phyloP scores from a whole-genome alignment of 2,113 vertebrate species.

The Perognathus longimembris region DNA sequence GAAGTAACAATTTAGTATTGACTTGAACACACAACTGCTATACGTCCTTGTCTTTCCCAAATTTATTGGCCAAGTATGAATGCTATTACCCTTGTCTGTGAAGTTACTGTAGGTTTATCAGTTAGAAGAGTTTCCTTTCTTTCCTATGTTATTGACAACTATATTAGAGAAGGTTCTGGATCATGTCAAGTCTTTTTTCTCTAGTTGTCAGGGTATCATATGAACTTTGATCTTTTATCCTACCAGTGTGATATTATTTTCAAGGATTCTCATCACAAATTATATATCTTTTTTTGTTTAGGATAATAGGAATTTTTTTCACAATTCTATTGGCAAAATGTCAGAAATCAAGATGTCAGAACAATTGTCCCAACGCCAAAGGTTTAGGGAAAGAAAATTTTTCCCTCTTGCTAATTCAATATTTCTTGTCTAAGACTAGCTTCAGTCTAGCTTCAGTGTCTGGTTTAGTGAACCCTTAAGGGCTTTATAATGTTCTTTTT shows the following conservation, averaged over 20 bases:
- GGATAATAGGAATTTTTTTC: background rate
- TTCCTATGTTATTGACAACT: too few relatives aligned
- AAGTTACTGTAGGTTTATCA: too few relatives aligned
- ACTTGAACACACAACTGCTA: background rate
- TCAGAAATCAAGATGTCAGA: background rate
- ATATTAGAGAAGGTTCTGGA: too few relatives aligned
- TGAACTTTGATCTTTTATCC: background rate
- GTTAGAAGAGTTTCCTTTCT: background rate
- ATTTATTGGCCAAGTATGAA: too few relatives aligned
- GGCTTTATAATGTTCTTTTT: background rate
- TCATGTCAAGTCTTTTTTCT: background rate
- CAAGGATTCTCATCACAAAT: background rate
- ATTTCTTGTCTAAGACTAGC: background rate
- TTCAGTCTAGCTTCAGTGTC: background rate
- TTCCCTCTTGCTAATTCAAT: rapidly evolving
- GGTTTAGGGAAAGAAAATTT: background rate
- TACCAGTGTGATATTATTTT: background rate
- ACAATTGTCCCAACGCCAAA: background rate
- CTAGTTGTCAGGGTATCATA: background rate
- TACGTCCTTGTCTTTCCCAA: background rate
- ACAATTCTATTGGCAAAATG: background rate
- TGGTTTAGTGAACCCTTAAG: too few relatives aligned
- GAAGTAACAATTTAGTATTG: background rate
- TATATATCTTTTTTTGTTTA: background rate
- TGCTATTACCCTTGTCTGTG: too few relatives aligned